Percentiles rank a stretch among this genome's conserved stretches.
Conservation (phyloP, 2,888 invertebrate species). For the Drosophila monieri region DNA sequence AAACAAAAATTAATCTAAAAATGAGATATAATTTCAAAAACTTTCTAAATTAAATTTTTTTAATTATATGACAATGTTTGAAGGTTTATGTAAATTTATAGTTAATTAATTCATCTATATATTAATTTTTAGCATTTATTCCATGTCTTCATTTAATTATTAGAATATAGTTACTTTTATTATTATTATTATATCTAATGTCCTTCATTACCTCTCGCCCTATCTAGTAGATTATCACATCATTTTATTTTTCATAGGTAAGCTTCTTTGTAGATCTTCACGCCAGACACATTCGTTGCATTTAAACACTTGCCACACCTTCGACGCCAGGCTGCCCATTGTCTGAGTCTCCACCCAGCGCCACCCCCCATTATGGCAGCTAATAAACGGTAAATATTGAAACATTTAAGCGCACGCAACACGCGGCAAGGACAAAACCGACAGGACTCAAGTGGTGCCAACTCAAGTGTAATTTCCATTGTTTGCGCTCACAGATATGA, state of each 20-base stretch:
- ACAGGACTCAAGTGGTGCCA: constrained; percentile 50
- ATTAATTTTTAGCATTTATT: too few species aligned
- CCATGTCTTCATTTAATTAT: too few species aligned
- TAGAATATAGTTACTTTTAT: too few species aligned
- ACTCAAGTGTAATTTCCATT: constrained; percentile 72
- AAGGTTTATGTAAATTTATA: too few species aligned
- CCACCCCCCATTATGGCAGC: constrained; percentile 44
- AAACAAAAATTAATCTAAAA: not conserved
- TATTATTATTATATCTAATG: not conserved
- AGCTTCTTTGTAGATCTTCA: constrained; percentile 18
- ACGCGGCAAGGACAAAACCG: constrained; percentile 25
- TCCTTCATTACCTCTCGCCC: not conserved
- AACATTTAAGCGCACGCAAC: constrained; percentile 69
- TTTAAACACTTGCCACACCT: constrained; percentile 39
- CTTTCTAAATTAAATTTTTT: too few species aligned
- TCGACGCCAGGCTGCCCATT: constrained; percentile 11
- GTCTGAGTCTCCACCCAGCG: constrained; percentile 18
- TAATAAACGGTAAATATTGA: constrained; percentile 71
- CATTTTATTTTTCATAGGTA: not conserved
- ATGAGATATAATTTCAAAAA: too few species aligned
- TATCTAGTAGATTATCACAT: constrained; percentile 3
- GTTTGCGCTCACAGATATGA: constrained; percentile 49
- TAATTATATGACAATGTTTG: too few species aligned
- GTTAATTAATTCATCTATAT: too few species aligned
- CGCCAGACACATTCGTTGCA: constrained; percentile 27